phyloP scores from a whole-genome alignment of 2,797 vertebrate genomes.

The Parauchenoglanis punctatus region DNA sequence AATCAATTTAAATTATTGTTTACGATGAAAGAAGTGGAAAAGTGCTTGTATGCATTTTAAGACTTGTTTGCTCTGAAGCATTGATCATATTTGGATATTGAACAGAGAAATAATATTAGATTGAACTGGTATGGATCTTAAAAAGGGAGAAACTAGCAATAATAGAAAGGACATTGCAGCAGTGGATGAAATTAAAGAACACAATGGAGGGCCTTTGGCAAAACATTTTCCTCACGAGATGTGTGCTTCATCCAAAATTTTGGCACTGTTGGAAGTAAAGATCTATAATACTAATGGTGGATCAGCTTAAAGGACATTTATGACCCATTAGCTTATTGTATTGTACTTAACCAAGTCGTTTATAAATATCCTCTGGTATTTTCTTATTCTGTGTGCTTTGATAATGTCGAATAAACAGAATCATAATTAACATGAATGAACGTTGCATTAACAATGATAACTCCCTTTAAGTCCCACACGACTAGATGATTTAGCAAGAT shows the following conservation, averaged over 20 bases:
- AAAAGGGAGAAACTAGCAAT: background rate
- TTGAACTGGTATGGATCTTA: background rate
- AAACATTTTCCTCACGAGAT: background rate
- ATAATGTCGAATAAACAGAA: background rate
- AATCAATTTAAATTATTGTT: conserved; percentile 3
- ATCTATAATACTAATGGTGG: background rate
- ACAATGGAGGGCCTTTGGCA: background rate
- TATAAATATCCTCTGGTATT: background rate
- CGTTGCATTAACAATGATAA: background rate
- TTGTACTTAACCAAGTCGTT: background rate
- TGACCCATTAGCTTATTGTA: background rate
- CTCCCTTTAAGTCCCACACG: no score
- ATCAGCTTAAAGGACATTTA: background rate
- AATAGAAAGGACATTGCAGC: background rate
- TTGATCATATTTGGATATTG: background rate
- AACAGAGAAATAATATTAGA: background rate
- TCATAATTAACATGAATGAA: background rate
- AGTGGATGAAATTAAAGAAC: background rate
- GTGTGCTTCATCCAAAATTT: background rate
- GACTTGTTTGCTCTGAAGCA: background rate
- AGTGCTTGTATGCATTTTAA: background rate
- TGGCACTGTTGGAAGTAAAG: background rate
- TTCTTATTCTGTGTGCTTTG: background rate
- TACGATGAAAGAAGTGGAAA: background rate
- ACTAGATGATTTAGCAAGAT: background rate